Evolutionary conservation across 1,140 invertebrate species (phyloP).

Genomic region (Neuroterus valhalla): DNA sequence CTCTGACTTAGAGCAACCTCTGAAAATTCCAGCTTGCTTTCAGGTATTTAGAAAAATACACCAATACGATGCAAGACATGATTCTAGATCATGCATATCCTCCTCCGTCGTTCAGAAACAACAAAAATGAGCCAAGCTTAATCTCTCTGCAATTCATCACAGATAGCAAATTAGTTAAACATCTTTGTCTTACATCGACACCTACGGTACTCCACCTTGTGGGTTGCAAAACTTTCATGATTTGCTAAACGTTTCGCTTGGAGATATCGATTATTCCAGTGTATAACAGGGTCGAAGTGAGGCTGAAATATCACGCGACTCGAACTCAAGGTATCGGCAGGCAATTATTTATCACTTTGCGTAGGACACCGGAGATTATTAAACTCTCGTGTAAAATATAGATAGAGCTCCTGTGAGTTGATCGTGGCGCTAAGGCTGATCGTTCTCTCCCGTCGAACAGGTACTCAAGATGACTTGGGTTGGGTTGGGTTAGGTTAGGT

Average conservation of each 20-base stretch:
- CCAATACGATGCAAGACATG: too few species aligned
- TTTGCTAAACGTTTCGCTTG: background rate
- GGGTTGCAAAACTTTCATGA: background rate
- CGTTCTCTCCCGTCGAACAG: slow-evolving; percentile 57
- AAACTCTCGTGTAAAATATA: background rate
- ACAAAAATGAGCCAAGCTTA: background rate
- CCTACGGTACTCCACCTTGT: background rate
- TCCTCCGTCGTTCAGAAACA: background rate
- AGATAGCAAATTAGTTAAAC: background rate
- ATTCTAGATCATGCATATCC: too few species aligned
- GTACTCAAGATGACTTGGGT: slow-evolving; percentile 46
- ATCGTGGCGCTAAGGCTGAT: slow-evolving; percentile 57
- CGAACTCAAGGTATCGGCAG: background rate
- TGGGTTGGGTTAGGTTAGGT: slow-evolving; percentile 54
- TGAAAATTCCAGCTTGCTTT: too few species aligned
- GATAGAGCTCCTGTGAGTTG: slow-evolving; percentile 11
- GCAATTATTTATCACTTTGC: slow-evolving; percentile 25
- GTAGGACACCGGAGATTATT: slow-evolving; percentile 2
- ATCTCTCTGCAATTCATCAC: slow-evolving; percentile 8
- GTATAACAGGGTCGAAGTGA: slow-evolving; percentile 1
- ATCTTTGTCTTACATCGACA: background rate
- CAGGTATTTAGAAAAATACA: too few species aligned
- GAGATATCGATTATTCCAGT: slow-evolving; percentile 9
- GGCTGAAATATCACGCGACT: slow-evolving; percentile 5
- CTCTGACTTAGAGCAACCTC: too few species aligned